phyloP scores from a whole-genome alignment of 2,888 invertebrate genomes.

The Sesia apiformis region DNA sequence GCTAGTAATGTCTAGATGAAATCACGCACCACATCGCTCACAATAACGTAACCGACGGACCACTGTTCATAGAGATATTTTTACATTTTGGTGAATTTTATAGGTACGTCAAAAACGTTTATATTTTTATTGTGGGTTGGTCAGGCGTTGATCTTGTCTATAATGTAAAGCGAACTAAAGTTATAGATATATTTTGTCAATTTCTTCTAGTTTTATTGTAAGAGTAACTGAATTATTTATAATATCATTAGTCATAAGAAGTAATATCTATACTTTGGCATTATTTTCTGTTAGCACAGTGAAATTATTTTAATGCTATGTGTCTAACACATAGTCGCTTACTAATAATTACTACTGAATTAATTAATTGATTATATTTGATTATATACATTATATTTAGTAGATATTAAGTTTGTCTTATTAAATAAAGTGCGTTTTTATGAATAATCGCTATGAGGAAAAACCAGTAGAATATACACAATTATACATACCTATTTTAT shows the following conservation, averaged over 20 bases:
- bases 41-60: conserved; percentile 58
- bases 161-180: conserved; percentile 41
- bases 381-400: too few relatives aligned
- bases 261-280: conserved; percentile 23
- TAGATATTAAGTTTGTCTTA: too few relatives aligned
- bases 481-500: too few relatives aligned
- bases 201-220: conserved; percentile 47
- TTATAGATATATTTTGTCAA: conserved; percentile 61
- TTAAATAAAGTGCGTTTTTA: too few relatives aligned
- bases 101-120: conserved; percentile 22
- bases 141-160: conserved; percentile 45
- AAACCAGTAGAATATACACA: too few relatives aligned
- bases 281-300: conserved; percentile 15
- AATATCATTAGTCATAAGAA: conserved; percentile 11
- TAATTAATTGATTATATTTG: too few relatives aligned
- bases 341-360: too few relatives aligned
- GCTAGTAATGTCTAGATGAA: conserved; percentile 38
- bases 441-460: too few relatives aligned
- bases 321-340: conserved; percentile 4
- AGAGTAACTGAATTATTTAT: conserved; percentile 15
- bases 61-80: conserved; percentile 61
- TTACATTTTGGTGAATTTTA: conserved; percentile 45
- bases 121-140: conserved; percentile 43
- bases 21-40: conserved; percentile 49
- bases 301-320: conserved; percentile 13